Conservation (phyloP, 2,797 vertebrate genomes). For the Propithecus perrieri region DNA sequence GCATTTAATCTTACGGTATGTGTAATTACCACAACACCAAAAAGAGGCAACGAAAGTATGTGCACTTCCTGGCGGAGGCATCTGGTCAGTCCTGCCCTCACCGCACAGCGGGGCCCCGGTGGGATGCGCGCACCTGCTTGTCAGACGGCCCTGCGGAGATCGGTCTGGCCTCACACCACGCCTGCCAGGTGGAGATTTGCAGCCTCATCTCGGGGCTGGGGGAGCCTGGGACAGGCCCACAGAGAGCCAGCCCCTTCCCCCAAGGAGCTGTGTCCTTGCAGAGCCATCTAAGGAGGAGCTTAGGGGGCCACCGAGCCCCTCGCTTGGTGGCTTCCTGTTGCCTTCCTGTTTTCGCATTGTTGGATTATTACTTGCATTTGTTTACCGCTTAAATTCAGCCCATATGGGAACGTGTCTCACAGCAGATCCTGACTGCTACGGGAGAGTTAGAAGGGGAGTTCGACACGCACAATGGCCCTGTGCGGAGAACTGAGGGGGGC, state of each 20-base stretch:
- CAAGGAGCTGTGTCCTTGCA: rapidly evolving
- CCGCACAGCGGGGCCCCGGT: rapidly evolving
- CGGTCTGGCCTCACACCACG: background rate
- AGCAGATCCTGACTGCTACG: background rate
- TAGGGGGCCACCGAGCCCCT: conserved; percentile 14
- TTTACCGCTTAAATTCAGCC: background rate
- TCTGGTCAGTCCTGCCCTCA: background rate
- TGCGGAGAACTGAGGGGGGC: background rate
- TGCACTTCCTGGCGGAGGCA: background rate
- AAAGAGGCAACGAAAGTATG: background rate
- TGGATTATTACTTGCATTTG: rapidly evolving
- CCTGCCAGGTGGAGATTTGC: rapidly evolving
- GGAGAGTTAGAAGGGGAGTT: background rate
- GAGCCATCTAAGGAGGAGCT: background rate
- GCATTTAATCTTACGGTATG: background rate
- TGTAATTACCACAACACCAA: background rate
- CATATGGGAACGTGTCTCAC: rapidly evolving
- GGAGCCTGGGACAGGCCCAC: rapidly evolving
- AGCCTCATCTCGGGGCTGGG: rapidly evolving
- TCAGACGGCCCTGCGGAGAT: background rate
- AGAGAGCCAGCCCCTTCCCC: rapidly evolving
- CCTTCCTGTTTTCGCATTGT: background rate
- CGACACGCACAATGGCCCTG: rapidly evolving
- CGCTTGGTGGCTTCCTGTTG: background rate
- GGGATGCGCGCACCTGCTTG: rapidly evolving